Conservation (phyloP, 2,797 vertebrate genomes). For the Siniperca obscura region DNA sequence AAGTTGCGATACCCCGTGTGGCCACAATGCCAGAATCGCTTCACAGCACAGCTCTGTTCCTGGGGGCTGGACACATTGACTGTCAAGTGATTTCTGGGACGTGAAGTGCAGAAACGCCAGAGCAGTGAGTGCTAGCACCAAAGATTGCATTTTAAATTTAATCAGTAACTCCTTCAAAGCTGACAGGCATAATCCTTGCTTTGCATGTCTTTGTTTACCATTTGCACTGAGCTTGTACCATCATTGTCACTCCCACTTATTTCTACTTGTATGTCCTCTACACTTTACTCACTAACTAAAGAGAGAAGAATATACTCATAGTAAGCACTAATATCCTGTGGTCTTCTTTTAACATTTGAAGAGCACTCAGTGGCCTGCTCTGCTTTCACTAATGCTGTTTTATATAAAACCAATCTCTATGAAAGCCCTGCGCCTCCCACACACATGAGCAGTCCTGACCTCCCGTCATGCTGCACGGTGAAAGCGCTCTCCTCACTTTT, state of each 20-base stretch:
- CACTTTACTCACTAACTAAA: conserved; percentile 55
- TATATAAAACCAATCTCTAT: conserved; percentile 80
- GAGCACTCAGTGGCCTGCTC: conserved; percentile 78
- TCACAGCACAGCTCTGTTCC: neutral
- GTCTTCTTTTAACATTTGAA: conserved; percentile 78
- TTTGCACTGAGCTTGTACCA: neutral
- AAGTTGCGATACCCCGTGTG: neutral
- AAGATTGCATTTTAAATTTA: neutral
- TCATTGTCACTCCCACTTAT: conserved; percentile 24
- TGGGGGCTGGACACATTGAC: neutral
- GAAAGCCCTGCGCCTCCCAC: conserved; percentile 80
- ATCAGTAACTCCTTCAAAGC: neutral
- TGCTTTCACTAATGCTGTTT: conserved; percentile 81
- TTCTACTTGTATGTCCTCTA: conserved; percentile 47
- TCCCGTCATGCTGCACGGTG: conserved; percentile 52
- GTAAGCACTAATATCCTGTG: conserved; percentile 56
- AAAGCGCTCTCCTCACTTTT: conserved; percentile 65
- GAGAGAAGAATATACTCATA: conserved; percentile 74
- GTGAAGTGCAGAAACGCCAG: neutral
- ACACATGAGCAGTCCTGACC: conserved; percentile 68
- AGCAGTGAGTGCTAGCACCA: neutral
- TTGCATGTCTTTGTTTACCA: neutral
- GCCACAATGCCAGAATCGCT: neutral
- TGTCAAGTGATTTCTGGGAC: neutral
- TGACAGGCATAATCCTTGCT: neutral